Conservation (phyloP, 2,888 invertebrate species). For the Antheraea yamamai region DNA sequence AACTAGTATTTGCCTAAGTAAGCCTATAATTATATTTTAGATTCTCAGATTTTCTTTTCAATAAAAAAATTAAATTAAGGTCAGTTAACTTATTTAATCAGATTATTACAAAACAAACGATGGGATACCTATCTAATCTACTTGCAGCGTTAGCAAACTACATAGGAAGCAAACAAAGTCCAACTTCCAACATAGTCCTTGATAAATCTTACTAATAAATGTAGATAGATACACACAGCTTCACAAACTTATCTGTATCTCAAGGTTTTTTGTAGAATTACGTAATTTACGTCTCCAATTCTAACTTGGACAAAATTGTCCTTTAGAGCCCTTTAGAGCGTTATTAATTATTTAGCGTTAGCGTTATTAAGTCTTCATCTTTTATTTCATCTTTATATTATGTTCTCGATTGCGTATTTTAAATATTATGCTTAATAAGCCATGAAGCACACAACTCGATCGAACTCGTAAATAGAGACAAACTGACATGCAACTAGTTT, state of each 20-base stretch:
- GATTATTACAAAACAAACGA: not conserved
- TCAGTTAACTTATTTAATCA: not conserved
- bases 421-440: too few species aligned
- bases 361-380: not conserved
- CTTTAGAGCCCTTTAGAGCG: not conserved
- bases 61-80: not conserved
- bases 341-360: not conserved
- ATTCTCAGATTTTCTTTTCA: too few species aligned
- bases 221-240: not conserved
- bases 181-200: slow-evolving; percentile 8
- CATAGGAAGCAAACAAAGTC: slow-evolving; percentile 5
- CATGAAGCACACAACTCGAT: too few species aligned
- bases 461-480: too few species aligned
- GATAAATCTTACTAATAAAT: slow-evolving; percentile 4
- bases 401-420: too few species aligned
- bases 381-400: not conserved
- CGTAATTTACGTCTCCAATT: too few species aligned
- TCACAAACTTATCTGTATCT: not conserved
- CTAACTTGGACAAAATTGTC: not conserved
- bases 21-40: too few species aligned
- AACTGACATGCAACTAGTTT: too few species aligned
- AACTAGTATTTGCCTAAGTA: too few species aligned
- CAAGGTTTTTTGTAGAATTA: not conserved
- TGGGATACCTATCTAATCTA: not conserved
- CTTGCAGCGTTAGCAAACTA: not conserved